Evolutionary conservation across 2,888 invertebrate genomes (phyloP).

Genomic region (Plutella xylostella): DNA sequence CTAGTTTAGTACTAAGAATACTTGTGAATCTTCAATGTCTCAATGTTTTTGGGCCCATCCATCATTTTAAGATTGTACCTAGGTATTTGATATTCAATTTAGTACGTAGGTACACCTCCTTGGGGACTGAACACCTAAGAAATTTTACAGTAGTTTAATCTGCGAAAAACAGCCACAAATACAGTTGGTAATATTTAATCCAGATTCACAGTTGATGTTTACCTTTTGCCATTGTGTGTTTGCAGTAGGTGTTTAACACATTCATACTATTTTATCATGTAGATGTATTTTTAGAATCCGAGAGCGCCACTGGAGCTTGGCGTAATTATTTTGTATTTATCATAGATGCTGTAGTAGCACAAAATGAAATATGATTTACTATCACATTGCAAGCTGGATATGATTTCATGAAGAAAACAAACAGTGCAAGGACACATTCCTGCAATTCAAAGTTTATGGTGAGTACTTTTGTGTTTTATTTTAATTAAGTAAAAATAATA

Average conservation of each 20-base stretch:
- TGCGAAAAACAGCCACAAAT: too few species aligned
- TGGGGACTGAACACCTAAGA: too few species aligned
- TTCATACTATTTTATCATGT: constrained; percentile 60
- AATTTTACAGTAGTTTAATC: too few species aligned
- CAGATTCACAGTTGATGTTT: constrained; percentile 40
- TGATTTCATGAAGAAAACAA: constrained; percentile 2
- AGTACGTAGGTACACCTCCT: too few species aligned
- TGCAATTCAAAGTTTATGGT: neutral
- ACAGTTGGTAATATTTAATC: too few species aligned
- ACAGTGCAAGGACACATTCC: neutral
- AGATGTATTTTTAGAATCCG: constrained; percentile 61
- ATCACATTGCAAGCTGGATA: neutral
- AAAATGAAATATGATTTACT: constrained; percentile 15
- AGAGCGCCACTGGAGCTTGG: constrained; percentile 46
- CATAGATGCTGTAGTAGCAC: constrained; percentile 9
- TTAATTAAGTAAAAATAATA: too few species aligned
- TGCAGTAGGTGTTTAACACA: constrained; percentile 46
- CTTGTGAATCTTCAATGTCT: too few species aligned
- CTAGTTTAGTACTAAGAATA: too few species aligned
- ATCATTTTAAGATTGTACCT: too few species aligned
- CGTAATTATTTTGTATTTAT: constrained; percentile 22
- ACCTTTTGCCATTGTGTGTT: constrained; percentile 47
- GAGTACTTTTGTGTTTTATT: neutral
- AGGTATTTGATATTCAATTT: too few species aligned
- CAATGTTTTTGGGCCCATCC: too few species aligned